Evolutionary conservation across 2,888 invertebrate genomes (phyloP), one percentile per base, ranked within the genome.

Genomic region (Amphiduros pacificus): DNA sequence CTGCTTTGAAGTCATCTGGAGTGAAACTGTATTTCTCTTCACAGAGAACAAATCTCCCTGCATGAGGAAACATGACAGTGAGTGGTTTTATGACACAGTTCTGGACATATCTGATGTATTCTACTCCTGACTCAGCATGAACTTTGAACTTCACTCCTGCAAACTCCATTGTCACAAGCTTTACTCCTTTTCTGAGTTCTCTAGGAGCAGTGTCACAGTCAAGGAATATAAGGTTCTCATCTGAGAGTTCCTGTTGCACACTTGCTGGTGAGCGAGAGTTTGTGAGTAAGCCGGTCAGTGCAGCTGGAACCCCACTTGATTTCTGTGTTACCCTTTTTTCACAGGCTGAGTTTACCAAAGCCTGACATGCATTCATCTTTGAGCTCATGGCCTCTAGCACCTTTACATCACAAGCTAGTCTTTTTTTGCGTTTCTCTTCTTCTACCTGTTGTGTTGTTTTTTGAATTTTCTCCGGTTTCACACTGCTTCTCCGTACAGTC

Each of bases 21-120:
- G 67, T 67, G 24, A 62, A 67, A 6, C 17, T 67, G n/a, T n/a
- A 68, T 36, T 64, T 68, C 40, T 65, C 67, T 31, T 68, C 68
- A 60, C 66, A 68, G 2, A 68, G 53, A n/a, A 62, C 41, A 5
- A 68, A 29, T 22, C 41, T 40, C 14, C 51, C n/a, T 2, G 62
- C 1, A 20, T 60, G 41, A 48, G 63, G 55, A 31, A 64, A 29
- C 14, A 53, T 22, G 6, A 20, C 49, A 24, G 56, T 29, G 27
- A 55, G 22, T 32, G 54, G 54, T 44, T 60, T 62, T 2, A 66
- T 2, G 1, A 64, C 24, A 41, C n/a, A 50, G 28, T 60, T 60
- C 57, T 64, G 55, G 24, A 64, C 54, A 62, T 63, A 61, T 53
- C 56, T 22, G 6, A 44, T 6, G 22, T 44, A 44, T 44, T 44